Conservation (phyloP, 2,888 invertebrate species). For the Ochropleura leucogaster region DNA sequence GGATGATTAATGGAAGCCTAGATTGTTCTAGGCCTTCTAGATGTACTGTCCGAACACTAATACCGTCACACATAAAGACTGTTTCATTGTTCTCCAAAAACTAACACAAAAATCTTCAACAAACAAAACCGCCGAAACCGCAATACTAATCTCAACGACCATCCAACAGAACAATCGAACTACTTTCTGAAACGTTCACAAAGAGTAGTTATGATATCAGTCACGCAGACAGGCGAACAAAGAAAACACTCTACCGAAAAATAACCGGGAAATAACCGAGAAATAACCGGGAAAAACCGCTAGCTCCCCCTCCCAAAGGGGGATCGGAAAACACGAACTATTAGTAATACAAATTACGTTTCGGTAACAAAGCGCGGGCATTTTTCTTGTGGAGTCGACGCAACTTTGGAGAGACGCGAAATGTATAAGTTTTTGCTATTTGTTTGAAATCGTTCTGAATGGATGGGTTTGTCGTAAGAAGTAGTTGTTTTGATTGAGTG, state of each 20-base stretch:
- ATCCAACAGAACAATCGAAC: slow-evolving; percentile 46
- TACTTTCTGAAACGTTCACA: slow-evolving; percentile 53
- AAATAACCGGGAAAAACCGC: slow-evolving; percentile 60
- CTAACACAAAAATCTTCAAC: neutral
- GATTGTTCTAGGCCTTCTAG: no score
- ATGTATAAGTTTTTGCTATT: slow-evolving; percentile 56
- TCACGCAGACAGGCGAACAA: slow-evolving; percentile 70
- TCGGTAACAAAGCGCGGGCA: slow-evolving; percentile 65
- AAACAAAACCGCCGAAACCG: slow-evolving; percentile 16
- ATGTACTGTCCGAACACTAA: no score
- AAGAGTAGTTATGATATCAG: slow-evolving; percentile 69
- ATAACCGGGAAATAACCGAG: slow-evolving; percentile 56
- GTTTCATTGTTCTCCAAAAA: neutral
- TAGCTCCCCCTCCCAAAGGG: slow-evolving; percentile 37
- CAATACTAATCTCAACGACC: slow-evolving; percentile 20
- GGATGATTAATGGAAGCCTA: no score
- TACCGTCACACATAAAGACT: neutral
- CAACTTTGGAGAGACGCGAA: slow-evolving; percentile 54
- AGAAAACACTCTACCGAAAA: slow-evolving; percentile 65
- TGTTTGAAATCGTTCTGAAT: slow-evolving; percentile 46
- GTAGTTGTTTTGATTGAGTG: slow-evolving; percentile 29
- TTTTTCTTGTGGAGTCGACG: slow-evolving; percentile 63
- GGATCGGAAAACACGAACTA: slow-evolving; percentile 73
- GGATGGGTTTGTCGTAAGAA: slow-evolving; percentile 35
- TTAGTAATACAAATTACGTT: slow-evolving; percentile 77